A percentile compares a stretch with the other conserved stretches of the same genome.
These are phyloP conservation scores for Parambassis ranga DNA, from an alignment of 2,797 vertebrate species.

Conservation along the genomic window DNA sequence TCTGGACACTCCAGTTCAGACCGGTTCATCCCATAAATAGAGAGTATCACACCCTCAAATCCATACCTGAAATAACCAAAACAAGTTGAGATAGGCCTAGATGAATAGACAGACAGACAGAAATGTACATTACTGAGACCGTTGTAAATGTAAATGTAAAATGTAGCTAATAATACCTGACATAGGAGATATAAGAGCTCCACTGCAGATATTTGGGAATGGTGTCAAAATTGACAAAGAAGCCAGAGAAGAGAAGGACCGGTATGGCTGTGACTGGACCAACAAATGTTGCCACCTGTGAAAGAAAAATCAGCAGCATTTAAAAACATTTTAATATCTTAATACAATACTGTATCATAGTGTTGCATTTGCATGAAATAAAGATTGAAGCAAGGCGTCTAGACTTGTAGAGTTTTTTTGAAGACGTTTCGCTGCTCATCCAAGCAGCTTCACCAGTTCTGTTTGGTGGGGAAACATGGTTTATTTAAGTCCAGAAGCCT, in stretches of 20 bases:
- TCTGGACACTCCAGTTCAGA: slow-evolving; percentile 88
- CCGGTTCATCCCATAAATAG: slow-evolving; percentile 97
- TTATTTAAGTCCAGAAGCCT: too few relatives aligned
- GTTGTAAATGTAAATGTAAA: background rate
- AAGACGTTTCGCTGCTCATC: too few relatives aligned
- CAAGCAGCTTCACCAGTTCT: too few relatives aligned
- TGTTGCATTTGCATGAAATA: background rate
- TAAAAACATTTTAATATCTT: background rate
- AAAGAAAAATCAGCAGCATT: slow-evolving; percentile 13
- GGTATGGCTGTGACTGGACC: slow-evolving; percentile 96
- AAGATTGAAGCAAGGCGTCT: too few relatives aligned
- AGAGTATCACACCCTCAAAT: slow-evolving; percentile 96
- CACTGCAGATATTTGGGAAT: slow-evolving; percentile 98
- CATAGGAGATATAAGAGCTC: slow-evolving; percentile 97
- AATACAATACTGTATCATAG: background rate
- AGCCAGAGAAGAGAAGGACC: slow-evolving; percentile 96
- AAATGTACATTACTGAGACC: too few relatives aligned
- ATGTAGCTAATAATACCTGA: slow-evolving; percentile 83
- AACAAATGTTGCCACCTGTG: slow-evolving; percentile 95
- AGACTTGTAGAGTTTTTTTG: too few relatives aligned
- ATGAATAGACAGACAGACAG: too few relatives aligned
- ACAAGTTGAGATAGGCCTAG: too few relatives aligned
- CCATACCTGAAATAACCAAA: slow-evolving; percentile 93
- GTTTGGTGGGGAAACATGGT: too few relatives aligned
- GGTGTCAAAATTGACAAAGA: slow-evolving; percentile 99